Conservation (phyloP, 2,113 vertebrate species). For the Lutjanus erythropterus region DNA sequence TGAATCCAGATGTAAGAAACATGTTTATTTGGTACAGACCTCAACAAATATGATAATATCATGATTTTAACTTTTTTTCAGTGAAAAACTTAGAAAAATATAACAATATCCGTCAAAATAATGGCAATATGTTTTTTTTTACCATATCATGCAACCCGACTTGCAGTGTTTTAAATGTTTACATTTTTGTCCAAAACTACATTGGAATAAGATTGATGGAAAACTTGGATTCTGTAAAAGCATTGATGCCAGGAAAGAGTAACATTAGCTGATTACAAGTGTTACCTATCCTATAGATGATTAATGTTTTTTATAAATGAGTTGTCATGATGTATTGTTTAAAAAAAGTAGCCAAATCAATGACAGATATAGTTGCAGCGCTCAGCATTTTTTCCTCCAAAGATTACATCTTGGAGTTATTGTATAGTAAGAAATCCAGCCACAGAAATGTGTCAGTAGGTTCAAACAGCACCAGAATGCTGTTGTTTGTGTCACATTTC, state of each 20-base stretch:
- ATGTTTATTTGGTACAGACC: too few relatives aligned
- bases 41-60: too few relatives aligned
- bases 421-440: constrained; percentile 5
- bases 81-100: too few relatives aligned
- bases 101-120: too few relatives aligned
- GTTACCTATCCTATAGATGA: neutral
- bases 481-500: constrained; percentile 22
- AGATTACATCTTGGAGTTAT: constrained; percentile 8
- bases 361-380: neutral
- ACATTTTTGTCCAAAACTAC: neutral
- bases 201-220: neutral
- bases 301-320: constrained; percentile 1
- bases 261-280: constrained; percentile 10
- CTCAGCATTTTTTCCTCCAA: constrained; percentile 1
- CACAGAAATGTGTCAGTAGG: constrained; percentile 2
- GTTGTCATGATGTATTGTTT: constrained; percentile 9
- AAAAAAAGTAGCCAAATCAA: constrained; percentile 23
- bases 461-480: neutral
- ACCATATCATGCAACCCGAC: too few relatives aligned
- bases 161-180: neutral
- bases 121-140: too few relatives aligned
- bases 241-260: neutral
- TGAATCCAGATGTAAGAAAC: too few relatives aligned
- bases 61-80: too few relatives aligned
- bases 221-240: neutral